These are phyloP conservation scores for Metopia argyrocephala DNA, from an alignment of 2,888 invertebrate genomes.

Conservation along the genomic window DNA sequence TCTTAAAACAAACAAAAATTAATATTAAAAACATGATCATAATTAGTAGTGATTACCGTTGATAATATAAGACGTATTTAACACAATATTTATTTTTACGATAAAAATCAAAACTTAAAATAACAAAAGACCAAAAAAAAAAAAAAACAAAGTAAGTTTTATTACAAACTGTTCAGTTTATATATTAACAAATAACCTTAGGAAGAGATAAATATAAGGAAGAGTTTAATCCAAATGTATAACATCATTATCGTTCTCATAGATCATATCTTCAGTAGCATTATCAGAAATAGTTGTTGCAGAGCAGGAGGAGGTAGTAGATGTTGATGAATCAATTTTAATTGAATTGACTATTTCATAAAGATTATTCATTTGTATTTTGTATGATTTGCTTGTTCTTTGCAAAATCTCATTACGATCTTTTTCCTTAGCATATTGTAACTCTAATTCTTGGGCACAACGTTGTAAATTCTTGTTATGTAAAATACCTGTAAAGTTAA, in stretches of 20 bases:
- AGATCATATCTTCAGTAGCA: background rate
- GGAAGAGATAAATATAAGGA: no score
- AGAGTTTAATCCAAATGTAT: conserved; percentile 43
- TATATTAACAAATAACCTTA: no score
- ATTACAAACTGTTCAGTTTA: no score
- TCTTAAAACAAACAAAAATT: background rate
- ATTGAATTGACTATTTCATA: conserved; percentile 69
- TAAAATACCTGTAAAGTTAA: conserved; percentile 43
- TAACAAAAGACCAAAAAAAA: background rate
- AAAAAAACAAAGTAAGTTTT: background rate
- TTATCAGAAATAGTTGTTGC: background rate
- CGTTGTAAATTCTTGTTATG: conserved; percentile 58
- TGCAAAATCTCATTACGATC: conserved; percentile 67
- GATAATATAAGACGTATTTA: background rate
- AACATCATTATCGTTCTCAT: conserved; percentile 24
- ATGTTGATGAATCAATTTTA: conserved; percentile 53
- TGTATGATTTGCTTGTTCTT: conserved; percentile 67
- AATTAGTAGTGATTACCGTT: background rate
- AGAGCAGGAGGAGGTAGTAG: conserved; percentile 27
- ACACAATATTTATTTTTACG: background rate
- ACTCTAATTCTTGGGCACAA: conserved; percentile 66
- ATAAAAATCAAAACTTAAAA: background rate
- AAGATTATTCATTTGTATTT: conserved; percentile 69
- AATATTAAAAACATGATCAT: background rate
- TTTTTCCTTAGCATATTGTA: conserved; percentile 65